phyloP scores from a whole-genome alignment of 2,113 vertebrate species.

The Eidolon helvum region DNA sequence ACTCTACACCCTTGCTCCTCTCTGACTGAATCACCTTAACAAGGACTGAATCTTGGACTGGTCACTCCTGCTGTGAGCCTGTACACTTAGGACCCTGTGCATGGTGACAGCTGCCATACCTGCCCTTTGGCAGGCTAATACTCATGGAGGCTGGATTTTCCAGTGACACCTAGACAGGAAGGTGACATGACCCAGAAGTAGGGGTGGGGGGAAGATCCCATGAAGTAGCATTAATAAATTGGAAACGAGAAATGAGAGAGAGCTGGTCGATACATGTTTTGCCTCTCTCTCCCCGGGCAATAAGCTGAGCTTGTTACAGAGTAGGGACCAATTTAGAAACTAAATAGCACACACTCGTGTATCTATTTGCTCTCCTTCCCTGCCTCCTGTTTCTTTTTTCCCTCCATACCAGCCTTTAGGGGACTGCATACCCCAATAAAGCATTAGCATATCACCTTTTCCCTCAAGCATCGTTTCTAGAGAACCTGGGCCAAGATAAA shows the following conservation, averaged over 20 bases:
- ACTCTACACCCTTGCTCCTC: rapidly evolving
- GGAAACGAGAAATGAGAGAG: not conserved
- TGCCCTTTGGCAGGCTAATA: not conserved
- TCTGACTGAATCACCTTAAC: not conserved
- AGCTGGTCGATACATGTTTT: not conserved
- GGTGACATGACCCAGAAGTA: not conserved
- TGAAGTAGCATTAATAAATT: too few species aligned
- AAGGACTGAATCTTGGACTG: not conserved
- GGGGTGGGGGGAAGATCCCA: rapidly evolving
- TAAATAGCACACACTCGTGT: rapidly evolving
- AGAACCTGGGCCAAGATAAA: not conserved
- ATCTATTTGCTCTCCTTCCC: not conserved
- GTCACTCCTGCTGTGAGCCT: not conserved
- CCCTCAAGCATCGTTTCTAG: not conserved
- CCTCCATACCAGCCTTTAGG: not conserved
- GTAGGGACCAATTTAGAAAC: not conserved
- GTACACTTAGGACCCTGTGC: too few species aligned
- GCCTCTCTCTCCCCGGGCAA: not conserved
- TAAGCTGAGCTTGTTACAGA: not conserved
- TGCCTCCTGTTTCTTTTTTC: not conserved
- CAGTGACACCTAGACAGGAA: not conserved
- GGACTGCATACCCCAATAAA: not conserved
- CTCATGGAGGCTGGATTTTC: not conserved
- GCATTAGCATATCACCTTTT: not conserved
- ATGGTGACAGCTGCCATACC: not conserved